Percentiles rank a stretch among this genome's conserved stretches.
Conservation (phyloP, 2,113 vertebrate genomes). For the Mesocricetus auratus region DNA sequence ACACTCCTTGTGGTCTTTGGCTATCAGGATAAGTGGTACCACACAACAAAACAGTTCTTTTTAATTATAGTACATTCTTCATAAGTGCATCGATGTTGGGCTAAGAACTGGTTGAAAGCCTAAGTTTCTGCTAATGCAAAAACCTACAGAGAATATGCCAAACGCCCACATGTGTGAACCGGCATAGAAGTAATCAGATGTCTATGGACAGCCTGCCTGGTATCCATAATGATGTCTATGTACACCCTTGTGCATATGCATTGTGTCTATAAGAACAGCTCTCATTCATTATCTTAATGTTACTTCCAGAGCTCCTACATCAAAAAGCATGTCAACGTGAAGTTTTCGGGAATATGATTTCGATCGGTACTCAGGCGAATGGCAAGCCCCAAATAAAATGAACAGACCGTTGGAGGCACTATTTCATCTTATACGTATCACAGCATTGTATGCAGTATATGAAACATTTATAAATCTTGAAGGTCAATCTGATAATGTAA, state of each 20-base stretch:
- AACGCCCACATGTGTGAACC: conserved; percentile 37
- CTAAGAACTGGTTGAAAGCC: conserved; percentile 80
- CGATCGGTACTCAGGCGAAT: conserved; percentile 86
- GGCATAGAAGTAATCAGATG: conserved; percentile 61
- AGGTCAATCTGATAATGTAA: conserved; percentile 99
- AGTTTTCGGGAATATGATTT: conserved; percentile 88
- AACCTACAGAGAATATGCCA: conserved; percentile 80
- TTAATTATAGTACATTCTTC: conserved; percentile 83
- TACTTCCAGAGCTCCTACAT: conserved; percentile 87
- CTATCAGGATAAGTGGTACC: conserved; percentile 75
- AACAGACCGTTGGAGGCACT: conserved; percentile 90
- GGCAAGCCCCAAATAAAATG: conserved; percentile 90
- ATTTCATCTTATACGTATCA: conserved; percentile 91
- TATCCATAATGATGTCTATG: conserved; percentile 69
- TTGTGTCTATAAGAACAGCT: conserved; percentile 79
- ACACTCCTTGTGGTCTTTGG: conserved; percentile 66
- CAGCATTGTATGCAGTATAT: conserved; percentile 92
- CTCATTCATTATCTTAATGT: conserved; percentile 88
- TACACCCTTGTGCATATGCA: conserved; percentile 67
- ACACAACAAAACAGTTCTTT: conserved; percentile 81
- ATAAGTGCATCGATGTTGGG: conserved; percentile 83
- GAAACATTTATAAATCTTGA: conserved; percentile 97
- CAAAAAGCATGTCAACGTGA: conserved; percentile 87
- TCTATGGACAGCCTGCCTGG: conserved; percentile 26
- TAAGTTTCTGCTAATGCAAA: conserved; percentile 82